phyloP scores from a whole-genome alignment of 1,140 invertebrate genomes.

The Pararge aegeria region DNA sequence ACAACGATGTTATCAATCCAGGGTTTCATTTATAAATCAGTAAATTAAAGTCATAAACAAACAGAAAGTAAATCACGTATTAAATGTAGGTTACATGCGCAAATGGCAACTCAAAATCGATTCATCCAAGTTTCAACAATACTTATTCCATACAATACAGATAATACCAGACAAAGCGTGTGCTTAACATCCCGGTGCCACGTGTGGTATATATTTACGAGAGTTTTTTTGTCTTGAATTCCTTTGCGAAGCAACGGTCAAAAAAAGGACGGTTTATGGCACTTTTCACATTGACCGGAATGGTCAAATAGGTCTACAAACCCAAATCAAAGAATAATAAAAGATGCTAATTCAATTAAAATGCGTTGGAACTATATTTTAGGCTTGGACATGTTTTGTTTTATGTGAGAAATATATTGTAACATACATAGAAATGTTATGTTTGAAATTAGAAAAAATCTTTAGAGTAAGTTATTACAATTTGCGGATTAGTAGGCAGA shows the following conservation, averaged over 20 bases:
- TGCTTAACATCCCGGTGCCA: conserved; percentile 36
- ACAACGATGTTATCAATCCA: no score
- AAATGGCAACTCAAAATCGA: background rate
- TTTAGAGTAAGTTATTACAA: no score
- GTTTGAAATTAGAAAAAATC: no score
- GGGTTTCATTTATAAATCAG: no score
- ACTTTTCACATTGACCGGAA: conserved; percentile 26
- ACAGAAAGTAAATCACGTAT: no score
- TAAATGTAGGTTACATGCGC: no score
- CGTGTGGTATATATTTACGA: conserved; percentile 38
- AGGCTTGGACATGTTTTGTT: no score
- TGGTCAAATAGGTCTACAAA: background rate
- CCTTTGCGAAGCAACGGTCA: conserved; percentile 33
- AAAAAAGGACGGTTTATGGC: conserved; percentile 35
- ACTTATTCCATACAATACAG: conserved; percentile 20
- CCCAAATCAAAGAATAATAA: background rate
- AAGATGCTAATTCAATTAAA: background rate
- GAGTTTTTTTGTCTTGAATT: conserved; percentile 51
- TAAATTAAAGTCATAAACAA: no score
- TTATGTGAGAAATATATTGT: no score
- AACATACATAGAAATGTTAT: no score
- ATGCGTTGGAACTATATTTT: no score
- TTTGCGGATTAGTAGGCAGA: no score
- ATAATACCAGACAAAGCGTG: conserved; percentile 31
- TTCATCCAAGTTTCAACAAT: background rate